Evolutionary conservation across 2,113 vertebrate species (phyloP).

Genomic region (Osmerus eperlanus): DNA sequence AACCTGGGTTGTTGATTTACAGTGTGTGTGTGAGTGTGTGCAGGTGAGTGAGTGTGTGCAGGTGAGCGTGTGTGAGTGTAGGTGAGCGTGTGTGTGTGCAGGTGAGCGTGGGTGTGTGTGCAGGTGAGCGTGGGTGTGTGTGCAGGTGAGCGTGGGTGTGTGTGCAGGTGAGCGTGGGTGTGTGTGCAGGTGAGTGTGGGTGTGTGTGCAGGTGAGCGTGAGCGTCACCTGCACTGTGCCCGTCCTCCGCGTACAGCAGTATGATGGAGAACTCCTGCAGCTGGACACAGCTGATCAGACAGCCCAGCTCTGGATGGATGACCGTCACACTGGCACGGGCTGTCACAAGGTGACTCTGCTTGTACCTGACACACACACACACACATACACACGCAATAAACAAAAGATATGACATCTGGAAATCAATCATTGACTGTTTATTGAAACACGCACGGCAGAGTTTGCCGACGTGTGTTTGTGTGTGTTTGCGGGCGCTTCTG

Average conservation of each 20-base stretch:
- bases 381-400: slow-evolving; percentile 15
- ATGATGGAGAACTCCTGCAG: slow-evolving; percentile 68
- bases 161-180: no score
- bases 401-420: not conserved
- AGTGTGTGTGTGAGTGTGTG: not conserved
- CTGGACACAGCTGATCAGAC: slow-evolving; percentile 64
- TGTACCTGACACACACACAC: slow-evolving; percentile 52
- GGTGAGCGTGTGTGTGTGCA: not conserved
- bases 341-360: slow-evolving; percentile 64
- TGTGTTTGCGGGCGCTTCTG: not conserved
- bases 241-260: slow-evolving; percentile 62
- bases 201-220: not conserved
- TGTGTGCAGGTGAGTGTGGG: no score
- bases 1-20: not conserved
- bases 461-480: not conserved
- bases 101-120: not conserved
- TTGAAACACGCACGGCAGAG: no score
- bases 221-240: slow-evolving; percentile 61
- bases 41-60: not conserved
- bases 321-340: slow-evolving; percentile 59
- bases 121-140: no score
- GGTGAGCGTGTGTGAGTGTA: no score
- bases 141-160: no score
- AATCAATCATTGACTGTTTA: not conserved
- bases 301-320: slow-evolving; percentile 63